Percentiles rank a stretch among this genome's conserved stretches.
Conservation (phyloP, 2,888 invertebrate genomes). For the Pinctada fucata region DNA sequence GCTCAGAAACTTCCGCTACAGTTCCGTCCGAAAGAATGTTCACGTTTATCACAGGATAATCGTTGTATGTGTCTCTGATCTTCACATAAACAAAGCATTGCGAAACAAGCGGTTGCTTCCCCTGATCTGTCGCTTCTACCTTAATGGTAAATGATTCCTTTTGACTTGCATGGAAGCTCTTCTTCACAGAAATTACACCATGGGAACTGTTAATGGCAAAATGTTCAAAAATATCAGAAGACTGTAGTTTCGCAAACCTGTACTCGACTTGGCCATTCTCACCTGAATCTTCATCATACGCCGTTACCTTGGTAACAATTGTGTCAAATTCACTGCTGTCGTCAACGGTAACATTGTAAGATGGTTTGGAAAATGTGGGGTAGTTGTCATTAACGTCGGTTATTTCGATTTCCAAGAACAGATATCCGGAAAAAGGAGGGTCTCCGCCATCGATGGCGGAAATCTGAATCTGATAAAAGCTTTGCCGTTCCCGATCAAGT, state of each 20-base stretch:
- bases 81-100: constrained; percentile 80
- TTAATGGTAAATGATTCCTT: constrained; percentile 27
- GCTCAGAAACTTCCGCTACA: constrained; percentile 77
- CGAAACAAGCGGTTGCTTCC: constrained; percentile 43
- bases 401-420: constrained; percentile 60
- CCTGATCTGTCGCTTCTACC: constrained; percentile 53
- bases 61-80: constrained; percentile 87
- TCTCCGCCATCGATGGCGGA: constrained; percentile 62
- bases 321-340: constrained; percentile 56
- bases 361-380: constrained; percentile 57
- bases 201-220: constrained; percentile 42
- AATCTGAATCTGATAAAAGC: constrained; percentile 55
- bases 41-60: constrained; percentile 89
- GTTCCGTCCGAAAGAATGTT: constrained; percentile 86
- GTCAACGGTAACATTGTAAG: constrained; percentile 62
- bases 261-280: constrained; percentile 80
- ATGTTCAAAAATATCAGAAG: constrained; percentile 25
- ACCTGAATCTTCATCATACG: constrained; percentile 90
- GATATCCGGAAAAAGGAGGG: constrained; percentile 50
- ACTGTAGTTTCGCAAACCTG: constrained; percentile 22
- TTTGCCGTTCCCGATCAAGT: constrained; percentile 60
- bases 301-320: constrained; percentile 81
- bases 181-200: constrained; percentile 46
- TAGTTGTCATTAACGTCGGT: constrained; percentile 67
- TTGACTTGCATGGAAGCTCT: constrained; percentile 19